phyloP scores from a whole-genome alignment of 2,797 vertebrate species.

The Trichosurus vulpecula region DNA sequence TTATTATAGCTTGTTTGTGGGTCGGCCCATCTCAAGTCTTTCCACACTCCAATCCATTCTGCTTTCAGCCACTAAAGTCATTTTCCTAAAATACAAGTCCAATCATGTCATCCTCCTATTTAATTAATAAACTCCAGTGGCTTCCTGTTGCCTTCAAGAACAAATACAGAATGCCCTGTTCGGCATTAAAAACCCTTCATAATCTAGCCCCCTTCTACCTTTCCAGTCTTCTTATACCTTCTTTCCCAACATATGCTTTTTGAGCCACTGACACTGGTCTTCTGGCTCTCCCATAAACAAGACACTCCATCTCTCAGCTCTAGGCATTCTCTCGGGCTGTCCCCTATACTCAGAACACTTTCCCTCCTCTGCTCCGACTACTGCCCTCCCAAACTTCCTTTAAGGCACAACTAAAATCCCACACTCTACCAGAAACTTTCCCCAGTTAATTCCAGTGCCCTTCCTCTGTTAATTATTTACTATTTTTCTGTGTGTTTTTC shows the following conservation, averaged over 20 bases:
- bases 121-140: neutral
- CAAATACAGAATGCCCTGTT: neutral
- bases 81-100: too few species aligned
- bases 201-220: neutral
- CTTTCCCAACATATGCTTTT: neutral
- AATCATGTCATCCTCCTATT: neutral
- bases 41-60: neutral
- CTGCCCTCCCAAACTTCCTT: too few species aligned
- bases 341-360: too few species aligned
- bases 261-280: neutral
- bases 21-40: neutral
- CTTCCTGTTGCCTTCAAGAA: neutral
- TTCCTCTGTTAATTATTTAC: too few species aligned
- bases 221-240: neutral
- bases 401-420: too few species aligned
- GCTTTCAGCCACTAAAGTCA: neutral
- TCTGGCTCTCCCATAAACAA: neutral
- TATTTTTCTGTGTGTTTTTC: too few species aligned
- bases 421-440: too few species aligned
- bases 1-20: neutral
- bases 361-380: too few species aligned
- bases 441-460: too few species aligned
- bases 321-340: neutral
- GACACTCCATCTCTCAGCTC: neutral
- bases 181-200: neutral